Evolutionary conservation across 64 coral and sea anemone species (phyloP).

Genomic region (Stichodactyla helianthus): DNA sequence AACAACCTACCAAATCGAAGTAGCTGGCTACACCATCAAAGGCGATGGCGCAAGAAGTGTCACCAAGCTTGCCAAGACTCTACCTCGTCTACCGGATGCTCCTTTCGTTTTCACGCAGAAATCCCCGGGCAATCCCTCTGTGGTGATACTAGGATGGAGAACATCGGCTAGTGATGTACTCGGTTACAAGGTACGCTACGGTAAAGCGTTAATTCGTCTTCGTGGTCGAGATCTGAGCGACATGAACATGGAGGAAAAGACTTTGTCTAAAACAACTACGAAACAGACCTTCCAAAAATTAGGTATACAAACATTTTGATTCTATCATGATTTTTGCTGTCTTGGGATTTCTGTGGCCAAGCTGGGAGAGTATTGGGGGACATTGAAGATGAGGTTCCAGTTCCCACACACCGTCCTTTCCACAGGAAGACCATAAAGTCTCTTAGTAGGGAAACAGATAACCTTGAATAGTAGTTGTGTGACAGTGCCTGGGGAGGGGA

Average conservation of each 20-base stretch:
- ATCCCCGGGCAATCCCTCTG: background rate
- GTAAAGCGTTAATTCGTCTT: conserved; percentile 47
- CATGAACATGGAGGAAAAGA: conserved; percentile 61
- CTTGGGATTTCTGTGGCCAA: background rate
- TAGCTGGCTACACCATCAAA: conserved; percentile 72
- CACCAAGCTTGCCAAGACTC: conserved; percentile 56
- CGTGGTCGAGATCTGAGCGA: conserved; percentile 29
- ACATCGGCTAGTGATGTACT: conserved; percentile 52
- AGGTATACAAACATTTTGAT: conserved; percentile 23
- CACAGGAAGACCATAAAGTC: too few species aligned
- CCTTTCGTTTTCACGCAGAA: conserved; percentile 44
- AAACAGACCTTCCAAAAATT: conserved; percentile 43
- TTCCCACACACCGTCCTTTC: too few species aligned
- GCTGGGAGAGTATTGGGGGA: too few species aligned
- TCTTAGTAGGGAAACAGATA: too few species aligned
- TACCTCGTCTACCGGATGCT: conserved; percentile 37
- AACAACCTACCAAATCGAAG: conserved; percentile 68
- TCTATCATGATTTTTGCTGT: background rate
- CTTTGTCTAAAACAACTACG: conserved; percentile 15
- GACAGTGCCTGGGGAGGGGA: too few species aligned
- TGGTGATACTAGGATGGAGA: conserved; percentile 53
- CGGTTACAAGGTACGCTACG: conserved; percentile 58
- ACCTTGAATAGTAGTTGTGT: too few species aligned
- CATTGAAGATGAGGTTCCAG: too few species aligned
- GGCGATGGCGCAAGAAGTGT: conserved; percentile 72